These are phyloP conservation scores for Apostichopus japonicus DNA, from an alignment of 35 echinoderm and acorn worm genomes.

Conservation along the genomic window DNA sequence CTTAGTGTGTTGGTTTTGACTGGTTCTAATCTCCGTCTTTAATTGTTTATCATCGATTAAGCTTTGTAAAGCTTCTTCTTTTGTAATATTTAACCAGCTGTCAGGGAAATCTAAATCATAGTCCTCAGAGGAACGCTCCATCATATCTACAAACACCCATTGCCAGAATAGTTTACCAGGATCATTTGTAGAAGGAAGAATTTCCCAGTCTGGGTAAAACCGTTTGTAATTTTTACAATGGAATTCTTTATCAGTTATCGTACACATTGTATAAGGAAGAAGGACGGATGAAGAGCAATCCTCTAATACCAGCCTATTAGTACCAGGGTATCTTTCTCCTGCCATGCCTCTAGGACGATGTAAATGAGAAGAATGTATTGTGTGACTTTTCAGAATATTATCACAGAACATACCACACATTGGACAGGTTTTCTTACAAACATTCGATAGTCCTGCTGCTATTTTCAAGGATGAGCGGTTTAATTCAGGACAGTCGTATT, in stretches of 20 bases:
- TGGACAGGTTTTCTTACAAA: neutral
- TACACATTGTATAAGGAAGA: neutral
- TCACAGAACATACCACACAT: too few species aligned
- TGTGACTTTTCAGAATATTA: too few species aligned
- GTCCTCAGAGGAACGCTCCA: neutral
- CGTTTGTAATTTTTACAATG: neutral
- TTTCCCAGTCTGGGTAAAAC: neutral
- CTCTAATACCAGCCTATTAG: neutral
- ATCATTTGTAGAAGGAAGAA: neutral
- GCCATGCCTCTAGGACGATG: too few species aligned
- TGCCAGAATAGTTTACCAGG: slow-evolving; percentile 7
- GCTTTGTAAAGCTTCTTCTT: too few species aligned
- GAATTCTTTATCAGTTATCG: neutral
- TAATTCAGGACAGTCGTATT: neutral
- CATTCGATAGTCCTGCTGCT: neutral
- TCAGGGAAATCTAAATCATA: neutral
- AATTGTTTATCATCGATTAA: too few species aligned
- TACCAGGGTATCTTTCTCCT: neutral
- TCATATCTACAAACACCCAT: neutral
- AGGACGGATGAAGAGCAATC: neutral
- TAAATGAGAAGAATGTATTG: too few species aligned
- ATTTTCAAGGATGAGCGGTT: neutral
- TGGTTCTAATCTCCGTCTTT: too few species aligned
- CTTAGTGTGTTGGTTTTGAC: too few species aligned
- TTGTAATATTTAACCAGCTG: neutral